Percentiles rank a stretch among this genome's conserved stretches.
Evolutionary conservation across 2,113 vertebrate species (phyloP).

Genomic region (Circaetus gallicus): DNA sequence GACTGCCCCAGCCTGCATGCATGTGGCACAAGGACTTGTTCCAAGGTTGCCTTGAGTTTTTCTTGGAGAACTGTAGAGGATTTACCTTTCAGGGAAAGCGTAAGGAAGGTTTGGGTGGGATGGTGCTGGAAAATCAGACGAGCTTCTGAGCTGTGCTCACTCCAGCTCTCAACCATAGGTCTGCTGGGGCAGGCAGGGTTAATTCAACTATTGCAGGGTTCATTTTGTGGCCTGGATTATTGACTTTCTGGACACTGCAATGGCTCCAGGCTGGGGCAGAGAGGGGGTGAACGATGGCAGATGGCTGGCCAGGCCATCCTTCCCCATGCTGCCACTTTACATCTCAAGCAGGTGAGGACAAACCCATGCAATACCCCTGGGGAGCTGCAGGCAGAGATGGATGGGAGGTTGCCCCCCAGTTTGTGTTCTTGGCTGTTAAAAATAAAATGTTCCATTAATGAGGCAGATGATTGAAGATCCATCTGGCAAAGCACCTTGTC

Average conservation of each 20-base stretch:
- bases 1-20: background rate
- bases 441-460: background rate
- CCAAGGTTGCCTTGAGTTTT: background rate
- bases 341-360: background rate
- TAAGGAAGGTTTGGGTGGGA: background rate
- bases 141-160: background rate
- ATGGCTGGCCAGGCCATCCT: background rate
- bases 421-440: background rate
- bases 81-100: background rate
- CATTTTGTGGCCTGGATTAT: background rate
- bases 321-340: background rate
- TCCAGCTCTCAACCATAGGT: background rate
- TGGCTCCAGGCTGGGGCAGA: background rate
- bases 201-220: background rate
- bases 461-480: background rate
- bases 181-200: background rate
- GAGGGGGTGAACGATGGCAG: background rate
- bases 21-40: background rate
- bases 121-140: background rate
- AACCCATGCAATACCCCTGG: background rate
- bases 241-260: background rate
- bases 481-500: background rate
- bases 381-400: background rate
- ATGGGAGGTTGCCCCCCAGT: background rate
- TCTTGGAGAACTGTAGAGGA: background rate